Conservation (phyloP, 2,888 invertebrate species). For the Operophtera brumata region DNA sequence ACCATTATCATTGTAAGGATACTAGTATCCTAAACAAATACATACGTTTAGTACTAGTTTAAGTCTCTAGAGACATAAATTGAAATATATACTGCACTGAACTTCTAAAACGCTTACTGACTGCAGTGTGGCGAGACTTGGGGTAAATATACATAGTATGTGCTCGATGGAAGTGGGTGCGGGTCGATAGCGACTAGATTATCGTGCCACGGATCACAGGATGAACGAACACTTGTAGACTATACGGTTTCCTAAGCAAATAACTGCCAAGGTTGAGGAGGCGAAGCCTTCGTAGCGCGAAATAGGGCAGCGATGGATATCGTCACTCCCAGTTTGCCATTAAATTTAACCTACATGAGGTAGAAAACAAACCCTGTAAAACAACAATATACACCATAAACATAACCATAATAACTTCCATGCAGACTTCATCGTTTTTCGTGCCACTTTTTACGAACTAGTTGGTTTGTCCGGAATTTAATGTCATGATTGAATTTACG, state of each 20-base stretch:
- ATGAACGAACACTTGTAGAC: conserved; percentile 28
- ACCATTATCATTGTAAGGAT: no score
- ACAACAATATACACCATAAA: no score
- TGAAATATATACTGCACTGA: conserved; percentile 4
- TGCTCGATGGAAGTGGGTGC: conserved; percentile 6
- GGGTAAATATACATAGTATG: conserved; percentile 1
- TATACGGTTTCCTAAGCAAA: conserved; percentile 25
- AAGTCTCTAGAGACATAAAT: no score
- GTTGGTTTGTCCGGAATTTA: no score
- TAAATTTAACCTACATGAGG: background rate
- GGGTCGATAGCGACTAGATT: conserved; percentile 27
- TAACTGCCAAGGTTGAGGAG: conserved; percentile 13
- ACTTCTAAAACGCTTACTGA: conserved; percentile 5
- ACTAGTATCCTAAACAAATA: no score
- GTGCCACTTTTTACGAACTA: no score
- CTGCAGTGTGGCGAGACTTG: conserved; percentile 13
- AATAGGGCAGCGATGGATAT: conserved; percentile 8
- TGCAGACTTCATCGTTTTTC: no score
- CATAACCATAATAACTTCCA: no score
- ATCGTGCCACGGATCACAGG: conserved; percentile 22
- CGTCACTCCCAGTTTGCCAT: background rate
- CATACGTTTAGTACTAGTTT: no score
- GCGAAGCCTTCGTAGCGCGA: conserved; percentile 9
- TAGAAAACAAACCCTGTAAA: background rate
- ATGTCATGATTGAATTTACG: no score